These are phyloP conservation scores for Cirrhinus molitorella DNA, from an alignment of 2,797 vertebrate genomes.

Conservation along the genomic window DNA sequence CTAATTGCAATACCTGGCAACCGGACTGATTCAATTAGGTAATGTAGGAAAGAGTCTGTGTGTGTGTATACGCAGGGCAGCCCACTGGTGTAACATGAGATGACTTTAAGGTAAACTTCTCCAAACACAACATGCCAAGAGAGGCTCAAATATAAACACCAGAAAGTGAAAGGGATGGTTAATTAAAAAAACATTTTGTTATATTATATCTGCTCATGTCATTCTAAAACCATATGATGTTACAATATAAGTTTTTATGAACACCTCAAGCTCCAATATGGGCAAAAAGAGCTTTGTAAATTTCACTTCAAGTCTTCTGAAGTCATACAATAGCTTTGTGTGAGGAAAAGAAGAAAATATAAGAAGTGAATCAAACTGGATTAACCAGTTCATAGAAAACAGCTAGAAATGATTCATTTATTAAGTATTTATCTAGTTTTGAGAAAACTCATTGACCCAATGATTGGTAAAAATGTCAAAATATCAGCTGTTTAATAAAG, in stretches of 20 bases:
- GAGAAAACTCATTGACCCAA: background rate
- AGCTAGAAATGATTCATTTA: background rate
- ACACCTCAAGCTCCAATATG: background rate
- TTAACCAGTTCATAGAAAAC: background rate
- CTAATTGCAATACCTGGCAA: constrained; percentile 39
- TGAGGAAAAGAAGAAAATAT: background rate
- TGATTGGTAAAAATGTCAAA: background rate
- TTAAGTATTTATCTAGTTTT: background rate
- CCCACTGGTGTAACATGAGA: constrained; percentile 14
- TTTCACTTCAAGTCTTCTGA: background rate
- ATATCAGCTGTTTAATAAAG: background rate
- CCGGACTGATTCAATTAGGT: constrained; percentile 41
- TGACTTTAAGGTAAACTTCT: constrained; percentile 4
- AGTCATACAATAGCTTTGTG: background rate
- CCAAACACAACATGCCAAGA: constrained; percentile 9
- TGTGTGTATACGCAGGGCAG: background rate
- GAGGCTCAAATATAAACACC: background rate
- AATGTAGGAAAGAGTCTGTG: constrained; percentile 24
- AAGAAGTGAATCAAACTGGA: background rate
- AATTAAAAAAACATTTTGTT: background rate
- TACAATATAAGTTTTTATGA: no score
- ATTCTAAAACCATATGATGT: background rate
- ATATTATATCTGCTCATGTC: background rate
- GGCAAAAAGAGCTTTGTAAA: background rate
- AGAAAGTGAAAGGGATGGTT: background rate